A percentile compares a stretch with the other conserved stretches of the same genome.
Conservation (phyloP, 2,888 invertebrate species). For the Alitta virens region DNA sequence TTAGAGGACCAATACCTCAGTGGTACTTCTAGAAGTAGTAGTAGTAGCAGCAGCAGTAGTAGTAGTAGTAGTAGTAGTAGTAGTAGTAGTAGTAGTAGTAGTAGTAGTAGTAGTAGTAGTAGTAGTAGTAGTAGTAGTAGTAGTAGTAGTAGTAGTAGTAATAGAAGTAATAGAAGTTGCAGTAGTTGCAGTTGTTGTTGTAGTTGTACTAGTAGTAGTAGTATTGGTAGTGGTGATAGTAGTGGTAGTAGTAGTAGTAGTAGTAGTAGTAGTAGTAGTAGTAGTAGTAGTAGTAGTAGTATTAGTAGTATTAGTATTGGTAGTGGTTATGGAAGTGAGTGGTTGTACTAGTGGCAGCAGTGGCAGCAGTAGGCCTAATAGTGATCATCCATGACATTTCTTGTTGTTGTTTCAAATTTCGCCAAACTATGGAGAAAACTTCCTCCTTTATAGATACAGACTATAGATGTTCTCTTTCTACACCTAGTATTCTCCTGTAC, state of each 20-base stretch:
- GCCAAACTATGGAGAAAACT: too few relatives aligned
- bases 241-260: constrained; percentile 9
- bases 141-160: constrained; percentile 14
- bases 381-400: not conserved
- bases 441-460: too few relatives aligned
- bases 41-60: constrained; percentile 12
- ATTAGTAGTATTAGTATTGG: too few relatives aligned
- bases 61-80: constrained; percentile 16
- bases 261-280: constrained; percentile 13
- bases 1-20: too few relatives aligned
- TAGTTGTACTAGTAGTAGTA: constrained; percentile 5
- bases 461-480: too few relatives aligned
- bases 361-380: too few relatives aligned
- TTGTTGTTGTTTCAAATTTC: constrained; percentile 6
- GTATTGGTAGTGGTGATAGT: too few relatives aligned
- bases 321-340: constrained; percentile 6
- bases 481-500: too few relatives aligned
- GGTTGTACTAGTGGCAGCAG: constrained; percentile 6
- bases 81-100: constrained; percentile 16
- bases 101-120: constrained; percentile 15
- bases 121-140: constrained; percentile 15
- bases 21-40: constrained; percentile 4
- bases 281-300: too few relatives aligned
- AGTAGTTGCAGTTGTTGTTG: constrained; percentile 6
- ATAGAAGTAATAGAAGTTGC: constrained; percentile 9